phyloP scores from a whole-genome alignment of 2,113 vertebrate genomes.

The Percopsis transmontana region DNA sequence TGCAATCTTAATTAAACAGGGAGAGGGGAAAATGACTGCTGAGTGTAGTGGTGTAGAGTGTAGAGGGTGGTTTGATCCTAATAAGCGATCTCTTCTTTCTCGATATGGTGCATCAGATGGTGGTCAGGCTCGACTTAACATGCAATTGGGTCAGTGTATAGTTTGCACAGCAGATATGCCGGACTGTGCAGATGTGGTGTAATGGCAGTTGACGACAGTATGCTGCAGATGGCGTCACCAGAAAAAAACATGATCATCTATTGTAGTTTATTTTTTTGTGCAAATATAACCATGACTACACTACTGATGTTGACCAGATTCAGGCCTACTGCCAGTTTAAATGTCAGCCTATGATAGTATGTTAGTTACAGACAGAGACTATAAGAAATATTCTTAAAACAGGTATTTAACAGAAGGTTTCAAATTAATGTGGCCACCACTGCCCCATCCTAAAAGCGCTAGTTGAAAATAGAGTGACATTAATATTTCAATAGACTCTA shows the following conservation, averaged over 20 bases:
- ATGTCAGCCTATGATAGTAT: no score
- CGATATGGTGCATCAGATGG: conserved; percentile 56
- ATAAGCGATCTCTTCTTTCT: conserved; percentile 55
- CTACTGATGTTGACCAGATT: conserved; percentile 2
- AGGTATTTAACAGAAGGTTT: conserved; percentile 40
- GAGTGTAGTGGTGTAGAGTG: conserved; percentile 26
- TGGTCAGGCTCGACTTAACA: conserved; percentile 16
- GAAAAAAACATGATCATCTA: no score
- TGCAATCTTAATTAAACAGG: conserved; percentile 72
- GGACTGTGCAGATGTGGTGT: conserved; percentile 1
- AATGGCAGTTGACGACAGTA: neutral
- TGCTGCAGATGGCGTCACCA: neutral
- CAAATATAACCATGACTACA: no score
- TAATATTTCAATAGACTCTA: neutral
- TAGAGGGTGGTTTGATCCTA: conserved; percentile 23
- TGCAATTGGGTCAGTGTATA: conserved; percentile 56
- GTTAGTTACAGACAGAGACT: no score
- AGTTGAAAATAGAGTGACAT: conserved; percentile 23
- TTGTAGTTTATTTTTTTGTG: no score
- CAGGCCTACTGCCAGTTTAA: no score
- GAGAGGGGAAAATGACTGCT: conserved; percentile 33
- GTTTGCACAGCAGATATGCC: conserved; percentile 8
- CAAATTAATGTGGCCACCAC: conserved; percentile 21
- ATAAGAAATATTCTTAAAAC: conserved; percentile 17
- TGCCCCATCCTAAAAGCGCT: conserved; percentile 23